A percentile compares a stretch with the other conserved stretches of the same genome.
Conservation (phyloP, 2,888 invertebrate genomes). For the Drosophila mimica region DNA sequence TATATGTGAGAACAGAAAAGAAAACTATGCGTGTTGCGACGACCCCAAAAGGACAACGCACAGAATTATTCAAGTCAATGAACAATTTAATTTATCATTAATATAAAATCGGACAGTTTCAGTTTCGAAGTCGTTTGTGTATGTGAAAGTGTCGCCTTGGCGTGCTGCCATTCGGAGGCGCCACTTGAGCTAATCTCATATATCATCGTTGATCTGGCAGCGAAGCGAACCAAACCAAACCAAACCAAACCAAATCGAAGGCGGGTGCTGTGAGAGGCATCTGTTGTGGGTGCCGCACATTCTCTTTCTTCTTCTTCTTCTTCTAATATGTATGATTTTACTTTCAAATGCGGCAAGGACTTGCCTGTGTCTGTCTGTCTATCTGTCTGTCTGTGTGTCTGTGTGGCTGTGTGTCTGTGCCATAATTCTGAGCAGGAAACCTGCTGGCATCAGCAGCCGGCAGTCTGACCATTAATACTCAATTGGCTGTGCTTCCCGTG, state of each 20-base stretch:
- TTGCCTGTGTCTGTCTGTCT: conserved; percentile 20
- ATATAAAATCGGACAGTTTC: conserved; percentile 77
- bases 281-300: conserved; percentile 48
- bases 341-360: conserved; percentile 70
- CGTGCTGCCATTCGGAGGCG: conserved; percentile 72
- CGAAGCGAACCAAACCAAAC: conserved; percentile 30
- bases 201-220: conserved; percentile 72
- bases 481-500: conserved; percentile 82
- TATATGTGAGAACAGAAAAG: not conserved
- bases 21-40: conserved; percentile 58
- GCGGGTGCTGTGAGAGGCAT: conserved; percentile 17
- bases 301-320: conserved; percentile 45
- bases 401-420: conserved; percentile 37
- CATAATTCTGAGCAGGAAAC: conserved; percentile 75
- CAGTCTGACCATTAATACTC: conserved; percentile 80
- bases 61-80: conserved; percentile 81
- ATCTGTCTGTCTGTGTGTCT: conserved; percentile 12
- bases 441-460: conserved; percentile 75
- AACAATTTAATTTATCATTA: conserved; percentile 82
- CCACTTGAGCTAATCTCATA: conserved; percentile 79
- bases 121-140: conserved; percentile 25
- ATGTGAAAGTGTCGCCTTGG: conserved; percentile 66
- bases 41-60: conserved; percentile 69
- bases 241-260: not conserved
- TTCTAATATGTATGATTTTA: conserved; percentile 78